Conservation (phyloP, 2,113 vertebrate genomes). For the Halcyon malimbica region DNA sequence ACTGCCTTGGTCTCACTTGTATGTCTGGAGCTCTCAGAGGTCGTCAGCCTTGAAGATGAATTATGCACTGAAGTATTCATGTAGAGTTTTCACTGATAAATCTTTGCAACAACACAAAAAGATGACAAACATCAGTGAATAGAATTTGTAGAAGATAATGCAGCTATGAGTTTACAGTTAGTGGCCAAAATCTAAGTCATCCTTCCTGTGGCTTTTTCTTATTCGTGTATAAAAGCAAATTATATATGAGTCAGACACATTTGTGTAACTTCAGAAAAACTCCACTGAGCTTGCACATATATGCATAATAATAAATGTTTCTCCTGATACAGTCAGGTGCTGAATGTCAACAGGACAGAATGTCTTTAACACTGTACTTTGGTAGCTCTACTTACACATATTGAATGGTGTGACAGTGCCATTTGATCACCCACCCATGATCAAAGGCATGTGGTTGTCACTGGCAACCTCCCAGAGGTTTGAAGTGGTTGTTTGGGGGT, state of each 20-base stretch:
- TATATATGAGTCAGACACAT: background rate
- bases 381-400: background rate
- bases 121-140: background rate
- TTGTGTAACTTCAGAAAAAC: background rate
- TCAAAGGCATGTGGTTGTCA: background rate
- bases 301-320: background rate
- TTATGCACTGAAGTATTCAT: background rate
- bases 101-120: background rate
- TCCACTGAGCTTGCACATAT: background rate
- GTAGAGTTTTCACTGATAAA: background rate
- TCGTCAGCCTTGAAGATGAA: background rate
- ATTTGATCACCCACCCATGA: background rate
- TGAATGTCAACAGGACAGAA: background rate
- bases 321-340: background rate
- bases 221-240: background rate
- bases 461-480: background rate
- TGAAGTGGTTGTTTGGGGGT: background rate
- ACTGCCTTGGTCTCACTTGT: background rate
- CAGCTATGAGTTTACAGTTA: background rate
- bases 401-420: background rate
- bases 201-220: background rate
- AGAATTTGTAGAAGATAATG: background rate
- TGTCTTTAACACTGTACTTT: background rate
- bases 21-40: background rate
- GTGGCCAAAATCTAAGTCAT: background rate